Conservation (phyloP, 2,888 invertebrate species). For the Phyto melanocephala region DNA sequence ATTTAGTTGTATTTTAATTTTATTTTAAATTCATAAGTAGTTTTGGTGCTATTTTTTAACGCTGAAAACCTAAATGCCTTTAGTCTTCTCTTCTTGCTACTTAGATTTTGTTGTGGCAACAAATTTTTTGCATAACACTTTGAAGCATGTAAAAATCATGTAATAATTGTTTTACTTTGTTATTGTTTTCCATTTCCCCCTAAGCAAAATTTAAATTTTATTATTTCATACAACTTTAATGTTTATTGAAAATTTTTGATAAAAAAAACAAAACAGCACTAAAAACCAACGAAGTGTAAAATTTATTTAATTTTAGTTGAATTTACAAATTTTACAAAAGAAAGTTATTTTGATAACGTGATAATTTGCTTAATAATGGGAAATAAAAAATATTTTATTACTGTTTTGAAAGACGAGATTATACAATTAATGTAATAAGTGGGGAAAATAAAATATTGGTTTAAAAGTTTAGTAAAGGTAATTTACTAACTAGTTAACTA, state of each 20-base stretch:
- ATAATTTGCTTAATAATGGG: constrained; percentile 43
- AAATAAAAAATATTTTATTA: constrained; percentile 22
- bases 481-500: too few species aligned
- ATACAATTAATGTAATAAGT: too few species aligned
- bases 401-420: too few species aligned
- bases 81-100: neutral
- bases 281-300: constrained; percentile 53
- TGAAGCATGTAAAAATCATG: constrained; percentile 9
- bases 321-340: constrained; percentile 32
- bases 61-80: neutral
- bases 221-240: constrained; percentile 10
- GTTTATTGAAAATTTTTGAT: neutral
- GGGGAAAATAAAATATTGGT: too few species aligned
- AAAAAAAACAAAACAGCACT: neutral
- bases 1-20: neutral
- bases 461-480: too few species aligned
- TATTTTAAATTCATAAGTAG: constrained; percentile 31
- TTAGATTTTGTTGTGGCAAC: neutral
- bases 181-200: neutral
- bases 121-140: constrained; percentile 37
- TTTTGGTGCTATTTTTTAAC: constrained; percentile 25
- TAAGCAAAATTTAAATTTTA: neutral
- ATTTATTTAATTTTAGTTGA: constrained; percentile 40
- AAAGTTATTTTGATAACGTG: constrained; percentile 35
- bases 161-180: neutral